A percentile compares a stretch with the other conserved stretches of the same genome.
phyloP scores from a whole-genome alignment of 2,888 invertebrate species.

The Tethea ocularis region DNA sequence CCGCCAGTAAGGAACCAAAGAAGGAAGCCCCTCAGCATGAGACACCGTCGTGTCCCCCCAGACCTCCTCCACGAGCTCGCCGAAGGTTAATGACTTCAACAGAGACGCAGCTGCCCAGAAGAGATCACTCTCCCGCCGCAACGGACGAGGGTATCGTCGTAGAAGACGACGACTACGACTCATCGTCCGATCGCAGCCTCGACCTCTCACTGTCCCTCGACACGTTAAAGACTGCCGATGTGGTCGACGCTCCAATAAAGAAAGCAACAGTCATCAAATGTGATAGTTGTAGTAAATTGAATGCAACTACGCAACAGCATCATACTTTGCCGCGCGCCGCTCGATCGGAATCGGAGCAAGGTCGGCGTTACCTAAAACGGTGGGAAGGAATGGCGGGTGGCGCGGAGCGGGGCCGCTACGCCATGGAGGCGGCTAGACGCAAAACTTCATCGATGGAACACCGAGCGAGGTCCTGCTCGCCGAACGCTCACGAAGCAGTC shows the following conservation, averaged over 20 bases:
- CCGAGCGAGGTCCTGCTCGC: conserved; percentile 76
- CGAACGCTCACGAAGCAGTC: conserved; percentile 72
- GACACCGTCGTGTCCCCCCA: conserved; percentile 65
- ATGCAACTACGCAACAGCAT: conserved; percentile 59
- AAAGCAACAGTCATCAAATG: conserved; percentile 76
- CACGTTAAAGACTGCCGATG: conserved; percentile 74
- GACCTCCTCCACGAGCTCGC: conserved; percentile 75
- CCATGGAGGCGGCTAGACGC: conserved; percentile 71
- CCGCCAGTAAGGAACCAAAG: conserved; percentile 69
- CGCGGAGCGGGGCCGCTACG: conserved; percentile 68
- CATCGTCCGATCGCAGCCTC: conserved; percentile 83
- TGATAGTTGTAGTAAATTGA: conserved; percentile 76
- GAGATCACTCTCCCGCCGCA: conserved; percentile 78
- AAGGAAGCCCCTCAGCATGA: conserved; percentile 63
- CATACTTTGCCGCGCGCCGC: conserved; percentile 76
- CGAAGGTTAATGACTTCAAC: conserved; percentile 68
- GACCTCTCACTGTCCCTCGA: conserved; percentile 78
- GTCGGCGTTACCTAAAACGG: conserved; percentile 73
- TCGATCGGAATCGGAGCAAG: conserved; percentile 70
- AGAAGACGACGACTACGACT: conserved; percentile 82
- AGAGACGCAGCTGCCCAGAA: conserved; percentile 67
- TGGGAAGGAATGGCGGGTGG: conserved; percentile 76
- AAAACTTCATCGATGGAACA: conserved; percentile 72
- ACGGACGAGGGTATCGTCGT: conserved; percentile 82
- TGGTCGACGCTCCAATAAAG: conserved; percentile 70